Evolutionary conservation across 2,888 invertebrate species (phyloP), one percentile per base, ranked within the genome.

Genomic region (Cyaniris semiargus): DNA sequence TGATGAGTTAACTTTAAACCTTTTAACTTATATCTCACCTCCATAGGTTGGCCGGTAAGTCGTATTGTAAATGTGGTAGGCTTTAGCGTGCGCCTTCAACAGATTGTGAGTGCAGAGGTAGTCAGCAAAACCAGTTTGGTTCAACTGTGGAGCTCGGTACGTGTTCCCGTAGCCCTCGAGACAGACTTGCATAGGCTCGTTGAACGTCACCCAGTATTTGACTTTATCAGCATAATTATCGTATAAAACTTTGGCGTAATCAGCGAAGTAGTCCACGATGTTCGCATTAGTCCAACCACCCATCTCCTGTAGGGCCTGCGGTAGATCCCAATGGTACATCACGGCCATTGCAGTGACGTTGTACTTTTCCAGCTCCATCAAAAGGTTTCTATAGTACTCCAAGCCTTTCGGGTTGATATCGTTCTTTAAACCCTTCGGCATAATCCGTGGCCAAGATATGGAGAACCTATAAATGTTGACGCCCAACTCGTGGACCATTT

Each of bases 161-260:
- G 94, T 94, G 34, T 94, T 94, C 2, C 95, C 95, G 81, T 95
- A 96, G 2, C 94, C 95, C 80, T 90, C 89, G 79, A 92, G 86
- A 82, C 95, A 95, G 70, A 94, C 93, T 82, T 94, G 91, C 90
- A 93, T 94, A 2, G 97, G 97, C 85, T 97, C 97, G 85, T 97
- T 97, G 81, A 97, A 95, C 0, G 97, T 97, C 15, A 96, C 95
- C 97, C 97, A 97, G 79, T 95, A 93, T 86, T 95, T 95, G 7
- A 97, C 95, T 84, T 95, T 95, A 81, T 95, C 94, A 0, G 95
- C 96, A 81, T 95, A 96, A 84, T 95, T 90, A 76, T 94, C 93
- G 80, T 96, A 95, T 78, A 96, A 84, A 48, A 96, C 83, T 80
- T 94, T 94, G 0, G 96, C 96, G 80, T 95, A 96, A 83, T 96